Conservation (phyloP, 2,797 vertebrate species). For the Danio choprae region DNA sequence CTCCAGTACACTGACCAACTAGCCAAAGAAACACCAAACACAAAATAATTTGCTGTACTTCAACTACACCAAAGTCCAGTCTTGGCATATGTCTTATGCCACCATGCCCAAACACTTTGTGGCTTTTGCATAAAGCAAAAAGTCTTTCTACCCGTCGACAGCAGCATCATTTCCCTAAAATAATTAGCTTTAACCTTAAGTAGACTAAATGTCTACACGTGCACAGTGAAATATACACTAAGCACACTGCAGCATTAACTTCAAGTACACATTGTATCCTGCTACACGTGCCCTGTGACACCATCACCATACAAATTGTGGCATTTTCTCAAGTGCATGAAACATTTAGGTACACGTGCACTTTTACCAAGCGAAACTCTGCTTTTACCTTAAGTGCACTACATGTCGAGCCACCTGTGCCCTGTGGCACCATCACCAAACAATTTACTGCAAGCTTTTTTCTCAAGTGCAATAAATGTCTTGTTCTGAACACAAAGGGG, state of each 20-base stretch:
- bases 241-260: neutral
- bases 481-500: neutral
- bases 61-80: neutral
- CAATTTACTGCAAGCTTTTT: neutral
- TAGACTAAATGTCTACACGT: neutral
- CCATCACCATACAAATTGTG: neutral
- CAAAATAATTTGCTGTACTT: neutral
- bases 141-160: neutral
- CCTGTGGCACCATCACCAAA: neutral
- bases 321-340: conserved; percentile 6
- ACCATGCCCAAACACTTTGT: neutral
- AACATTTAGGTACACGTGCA: neutral
- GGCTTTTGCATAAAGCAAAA: conserved; percentile 13
- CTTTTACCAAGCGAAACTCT: neutral
- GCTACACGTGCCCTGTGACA: neutral
- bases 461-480: conserved; percentile 3
- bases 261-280: neutral
- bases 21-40: neutral
- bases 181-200: neutral
- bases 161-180: neutral
- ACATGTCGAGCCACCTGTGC: conserved; percentile 5
- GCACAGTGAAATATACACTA: neutral
- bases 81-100: neutral
- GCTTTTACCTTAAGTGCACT: conserved; percentile 6
- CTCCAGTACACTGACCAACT: too few species aligned